Percentiles rank a stretch among this genome's conserved stretches.
Evolutionary conservation across 2,113 vertebrate species (phyloP).

Genomic region (Riparia riparia): DNA sequence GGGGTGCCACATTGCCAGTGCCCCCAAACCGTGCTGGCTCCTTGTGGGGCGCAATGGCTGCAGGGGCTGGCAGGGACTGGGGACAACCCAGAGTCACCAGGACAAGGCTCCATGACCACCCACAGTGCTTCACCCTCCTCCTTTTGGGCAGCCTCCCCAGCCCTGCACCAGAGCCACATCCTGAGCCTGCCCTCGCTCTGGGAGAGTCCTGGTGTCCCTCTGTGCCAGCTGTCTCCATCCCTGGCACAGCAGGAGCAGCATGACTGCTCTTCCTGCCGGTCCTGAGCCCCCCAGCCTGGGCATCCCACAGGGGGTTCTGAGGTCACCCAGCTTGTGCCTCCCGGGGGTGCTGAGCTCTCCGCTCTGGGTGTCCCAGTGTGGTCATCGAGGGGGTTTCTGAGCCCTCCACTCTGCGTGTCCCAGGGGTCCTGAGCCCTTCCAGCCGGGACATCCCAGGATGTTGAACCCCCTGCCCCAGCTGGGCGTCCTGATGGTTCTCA

Average conservation of each 20-base stretch:
- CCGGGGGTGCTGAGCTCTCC: neutral
- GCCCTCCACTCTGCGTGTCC: neutral
- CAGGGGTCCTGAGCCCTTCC: neutral
- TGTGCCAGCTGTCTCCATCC: fast-evolving
- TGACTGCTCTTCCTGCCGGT: fast-evolving
- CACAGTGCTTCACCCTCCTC: neutral
- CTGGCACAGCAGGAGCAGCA: neutral
- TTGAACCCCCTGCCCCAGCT: neutral
- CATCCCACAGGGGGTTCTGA: neutral
- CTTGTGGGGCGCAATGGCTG: fast-evolving
- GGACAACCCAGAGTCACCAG: neutral
- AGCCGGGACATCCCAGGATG: neutral
- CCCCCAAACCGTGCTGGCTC: fast-evolving
- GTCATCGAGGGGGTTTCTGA: too few relatives aligned
- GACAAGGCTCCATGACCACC: fast-evolving
- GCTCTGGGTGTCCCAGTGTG: fast-evolving
- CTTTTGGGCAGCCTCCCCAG: neutral
- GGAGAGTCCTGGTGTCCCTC: neutral
- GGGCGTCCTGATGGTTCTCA: neutral
- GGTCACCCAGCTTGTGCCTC: neutral
- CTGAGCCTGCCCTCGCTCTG: fast-evolving
- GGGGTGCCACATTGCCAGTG: fast-evolving
- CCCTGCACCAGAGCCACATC: too few relatives aligned
- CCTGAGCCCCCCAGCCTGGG: neutral
- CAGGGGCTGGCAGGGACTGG: fast-evolving